Evolutionary conservation across 2,797 vertebrate species (phyloP).

Genomic region (Melanotaenia trifasciata): DNA sequence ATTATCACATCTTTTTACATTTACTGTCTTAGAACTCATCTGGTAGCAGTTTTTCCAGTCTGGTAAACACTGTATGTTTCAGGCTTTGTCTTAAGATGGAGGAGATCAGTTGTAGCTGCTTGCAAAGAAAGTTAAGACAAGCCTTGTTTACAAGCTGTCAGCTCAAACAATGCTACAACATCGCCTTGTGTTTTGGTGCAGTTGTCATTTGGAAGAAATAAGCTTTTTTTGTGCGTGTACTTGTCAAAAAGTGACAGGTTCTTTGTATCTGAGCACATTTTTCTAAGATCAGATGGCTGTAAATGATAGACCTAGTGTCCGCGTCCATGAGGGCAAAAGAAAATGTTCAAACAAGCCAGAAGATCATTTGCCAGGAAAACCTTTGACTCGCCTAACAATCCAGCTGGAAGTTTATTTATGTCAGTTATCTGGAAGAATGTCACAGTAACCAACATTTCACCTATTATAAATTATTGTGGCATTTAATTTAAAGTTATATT

Average conservation of each 20-base stretch:
- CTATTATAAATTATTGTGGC: not conserved
- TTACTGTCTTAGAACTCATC: constrained; percentile 26
- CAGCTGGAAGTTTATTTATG: constrained; percentile 4
- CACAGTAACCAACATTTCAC: constrained; percentile 14
- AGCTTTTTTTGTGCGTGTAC: not conserved
- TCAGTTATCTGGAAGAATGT: constrained; percentile 15
- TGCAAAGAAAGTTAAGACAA: not conserved
- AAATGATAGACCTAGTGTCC: not conserved
- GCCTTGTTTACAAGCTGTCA: not conserved
- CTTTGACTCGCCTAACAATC: not conserved
- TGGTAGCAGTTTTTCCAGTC: constrained; percentile 11
- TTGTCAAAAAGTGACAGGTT: not conserved
- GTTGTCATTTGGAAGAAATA: not conserved
- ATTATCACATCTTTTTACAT: constrained; percentile 40
- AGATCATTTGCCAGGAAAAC: constrained; percentile 1
- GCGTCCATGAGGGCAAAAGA: not conserved
- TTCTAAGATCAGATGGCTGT: not conserved
- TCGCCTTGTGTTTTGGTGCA: not conserved
- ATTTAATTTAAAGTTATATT: constrained; percentile 6
- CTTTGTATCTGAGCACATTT: not conserved
- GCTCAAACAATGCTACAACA: not conserved
- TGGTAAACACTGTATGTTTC: constrained; percentile 38
- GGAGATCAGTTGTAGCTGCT: not conserved
- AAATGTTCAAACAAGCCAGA: not conserved
- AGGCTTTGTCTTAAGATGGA: constrained; percentile 11